Conservation (phyloP, 2,797 vertebrate species). For the Pachyuromys duprasi region DNA sequence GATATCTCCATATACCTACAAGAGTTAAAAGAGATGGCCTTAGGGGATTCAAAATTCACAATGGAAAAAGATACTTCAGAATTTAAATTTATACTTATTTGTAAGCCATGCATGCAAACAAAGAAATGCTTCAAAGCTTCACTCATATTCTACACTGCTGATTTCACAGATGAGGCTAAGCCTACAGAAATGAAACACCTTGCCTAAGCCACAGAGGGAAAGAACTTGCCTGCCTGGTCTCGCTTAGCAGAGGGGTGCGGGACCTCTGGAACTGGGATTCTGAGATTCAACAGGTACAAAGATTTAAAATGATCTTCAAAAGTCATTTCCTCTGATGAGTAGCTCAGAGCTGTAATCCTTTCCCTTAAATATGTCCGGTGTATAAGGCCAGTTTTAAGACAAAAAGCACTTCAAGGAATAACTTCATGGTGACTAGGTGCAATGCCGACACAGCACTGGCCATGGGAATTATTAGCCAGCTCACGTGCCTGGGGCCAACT, state of each 20-base stretch:
- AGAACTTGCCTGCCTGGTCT: neutral
- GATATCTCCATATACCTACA: slow-evolving; percentile 95
- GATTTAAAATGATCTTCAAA: slow-evolving; percentile 44
- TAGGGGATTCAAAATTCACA: slow-evolving; percentile 51
- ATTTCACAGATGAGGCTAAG: neutral
- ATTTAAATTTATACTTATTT: slow-evolving; percentile 46
- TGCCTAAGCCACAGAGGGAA: neutral
- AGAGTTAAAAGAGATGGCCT: slow-evolving; percentile 76
- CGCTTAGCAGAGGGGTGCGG: neutral
- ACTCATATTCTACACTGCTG: neutral
- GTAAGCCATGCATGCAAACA: neutral
- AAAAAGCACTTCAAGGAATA: slow-evolving; percentile 21
- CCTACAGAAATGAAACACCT: slow-evolving; percentile 13
- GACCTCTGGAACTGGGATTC: neutral
- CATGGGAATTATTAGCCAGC: neutral
- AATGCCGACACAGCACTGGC: neutral
- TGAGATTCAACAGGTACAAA: slow-evolving; percentile 1
- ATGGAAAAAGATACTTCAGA: slow-evolving; percentile 32
- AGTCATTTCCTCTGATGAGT: slow-evolving; percentile 18
- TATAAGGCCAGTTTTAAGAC: neutral
- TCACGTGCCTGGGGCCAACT: neutral
- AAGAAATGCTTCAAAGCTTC: neutral
- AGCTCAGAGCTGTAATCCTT: slow-evolving; percentile 7
- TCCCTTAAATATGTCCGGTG: slow-evolving; percentile 4
- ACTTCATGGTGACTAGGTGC: neutral